Percentiles rank a stretch among this genome's conserved stretches.
Evolutionary conservation across 1,140 invertebrate genomes (phyloP).

Genomic region (Dinothrombium tinctorium): DNA sequence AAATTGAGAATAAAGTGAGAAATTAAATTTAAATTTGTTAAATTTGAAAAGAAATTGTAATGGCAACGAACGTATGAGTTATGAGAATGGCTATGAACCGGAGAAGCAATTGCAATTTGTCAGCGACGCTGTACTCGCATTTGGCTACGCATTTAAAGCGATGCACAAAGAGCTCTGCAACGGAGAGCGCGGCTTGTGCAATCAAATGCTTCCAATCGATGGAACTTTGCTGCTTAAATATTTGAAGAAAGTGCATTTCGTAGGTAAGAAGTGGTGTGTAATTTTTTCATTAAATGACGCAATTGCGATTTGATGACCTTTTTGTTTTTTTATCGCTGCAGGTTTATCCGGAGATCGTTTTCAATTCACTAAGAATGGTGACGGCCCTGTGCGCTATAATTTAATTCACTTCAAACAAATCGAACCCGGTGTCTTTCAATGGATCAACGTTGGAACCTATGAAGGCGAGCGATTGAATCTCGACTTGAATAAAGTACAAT

Average conservation of each 20-base stretch:
- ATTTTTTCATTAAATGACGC: background rate
- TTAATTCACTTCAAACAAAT: slow-evolving; percentile 82
- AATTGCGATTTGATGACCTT: too few relatives aligned
- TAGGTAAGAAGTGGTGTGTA: too few relatives aligned
- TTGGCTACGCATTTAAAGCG: slow-evolving; percentile 59
- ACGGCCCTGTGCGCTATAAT: slow-evolving; percentile 77
- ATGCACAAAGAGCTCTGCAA: slow-evolving; percentile 59
- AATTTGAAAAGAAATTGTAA: slow-evolving; percentile 7
- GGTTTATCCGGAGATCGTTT: slow-evolving; percentile 70
- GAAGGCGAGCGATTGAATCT: slow-evolving; percentile 47
- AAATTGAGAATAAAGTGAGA: too few relatives aligned
- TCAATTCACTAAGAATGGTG: slow-evolving; percentile 51
- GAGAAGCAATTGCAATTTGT: slow-evolving; percentile 78
- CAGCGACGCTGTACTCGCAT: slow-evolving; percentile 70
- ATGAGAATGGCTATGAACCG: slow-evolving; percentile 39
- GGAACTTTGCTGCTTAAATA: slow-evolving; percentile 56
- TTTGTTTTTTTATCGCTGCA: slow-evolving; percentile 14
- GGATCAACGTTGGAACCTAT: slow-evolving; percentile 41
- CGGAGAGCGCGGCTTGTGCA: slow-evolving; percentile 40
- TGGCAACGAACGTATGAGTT: slow-evolving; percentile 38
- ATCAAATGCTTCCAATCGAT: slow-evolving; percentile 62
- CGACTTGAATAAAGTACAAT: slow-evolving; percentile 31
- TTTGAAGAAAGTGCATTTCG: slow-evolving; percentile 53
- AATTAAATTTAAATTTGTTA: too few relatives aligned
- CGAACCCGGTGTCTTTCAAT: slow-evolving; percentile 28